Conservation (phyloP, 2,113 vertebrate genomes). For the Aphelocoma coerulescens region DNA sequence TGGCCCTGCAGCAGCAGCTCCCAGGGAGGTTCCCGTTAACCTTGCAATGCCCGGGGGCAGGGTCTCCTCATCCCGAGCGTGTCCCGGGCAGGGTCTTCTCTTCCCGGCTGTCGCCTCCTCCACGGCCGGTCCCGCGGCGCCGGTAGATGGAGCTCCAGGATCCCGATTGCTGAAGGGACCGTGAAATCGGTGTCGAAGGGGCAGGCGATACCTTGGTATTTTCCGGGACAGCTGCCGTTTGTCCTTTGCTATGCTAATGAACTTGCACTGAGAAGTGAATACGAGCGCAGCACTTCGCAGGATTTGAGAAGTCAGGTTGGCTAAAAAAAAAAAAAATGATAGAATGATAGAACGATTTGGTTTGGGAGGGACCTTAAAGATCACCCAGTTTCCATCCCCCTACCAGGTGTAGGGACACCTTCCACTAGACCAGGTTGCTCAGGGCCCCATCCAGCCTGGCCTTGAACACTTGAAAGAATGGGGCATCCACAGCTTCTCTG, state of each 20-base stretch:
- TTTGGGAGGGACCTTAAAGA: too few relatives aligned
- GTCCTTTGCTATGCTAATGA: background rate
- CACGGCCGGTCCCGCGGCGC: background rate
- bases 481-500: background rate
- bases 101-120: background rate
- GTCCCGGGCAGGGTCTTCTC: too few relatives aligned
- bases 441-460: background rate
- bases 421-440: background rate
- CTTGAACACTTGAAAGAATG: rapidly evolving
- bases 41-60: too few relatives aligned
- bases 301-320: background rate
- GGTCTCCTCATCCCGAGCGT: too few relatives aligned
- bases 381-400: background rate
- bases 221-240: background rate
- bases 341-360: background rate
- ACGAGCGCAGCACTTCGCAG: too few relatives aligned
- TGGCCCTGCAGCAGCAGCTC: background rate
- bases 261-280: background rate
- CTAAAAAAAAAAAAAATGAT: background rate
- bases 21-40: rapidly evolving
- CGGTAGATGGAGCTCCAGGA: conserved; percentile 48
- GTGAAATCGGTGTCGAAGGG: rapidly evolving
- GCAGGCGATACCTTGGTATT: rapidly evolving
- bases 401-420: background rate
- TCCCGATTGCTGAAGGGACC: background rate